phyloP scores from a whole-genome alignment of 2,797 vertebrate genomes.

The Bradypodion ventrale region DNA sequence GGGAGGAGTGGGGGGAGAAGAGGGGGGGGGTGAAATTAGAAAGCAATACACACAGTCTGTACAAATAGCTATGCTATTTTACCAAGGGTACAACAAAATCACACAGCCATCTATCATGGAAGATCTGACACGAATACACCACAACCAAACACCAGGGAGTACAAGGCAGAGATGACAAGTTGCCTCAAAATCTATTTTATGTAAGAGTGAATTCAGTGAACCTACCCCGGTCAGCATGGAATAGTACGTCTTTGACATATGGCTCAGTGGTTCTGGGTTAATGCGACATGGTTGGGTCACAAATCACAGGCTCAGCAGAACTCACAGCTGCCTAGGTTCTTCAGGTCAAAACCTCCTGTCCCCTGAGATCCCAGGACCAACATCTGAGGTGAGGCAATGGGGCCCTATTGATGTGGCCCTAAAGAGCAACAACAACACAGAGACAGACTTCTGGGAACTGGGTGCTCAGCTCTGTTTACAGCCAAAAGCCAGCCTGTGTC shows the following conservation, averaged over 20 bases:
- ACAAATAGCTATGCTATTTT: constrained; percentile 38
- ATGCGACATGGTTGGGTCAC: background rate
- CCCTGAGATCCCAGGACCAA: no score
- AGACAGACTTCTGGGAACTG: no score
- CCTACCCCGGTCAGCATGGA: background rate
- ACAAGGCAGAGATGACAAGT: constrained; percentile 30
- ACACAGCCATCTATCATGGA: constrained; percentile 37
- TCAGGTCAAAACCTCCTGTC: no score
- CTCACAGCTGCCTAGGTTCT: no score
- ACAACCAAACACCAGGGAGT: constrained; percentile 51
- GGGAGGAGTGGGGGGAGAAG: background rate
- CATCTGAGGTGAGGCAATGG: no score
- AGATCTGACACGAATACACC: constrained; percentile 56
- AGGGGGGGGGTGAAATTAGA: constrained; percentile 6
- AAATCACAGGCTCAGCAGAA: accelerated
- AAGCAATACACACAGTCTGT: background rate
- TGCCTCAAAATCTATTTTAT: constrained; percentile 49
- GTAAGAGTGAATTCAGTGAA: constrained; percentile 33
- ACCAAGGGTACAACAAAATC: constrained; percentile 33
- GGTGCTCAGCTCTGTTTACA: no score
- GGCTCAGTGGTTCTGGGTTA: background rate
- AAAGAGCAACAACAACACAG: no score
- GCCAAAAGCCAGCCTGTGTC: no score
- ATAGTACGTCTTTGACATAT: background rate
- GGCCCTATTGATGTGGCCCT: no score